phyloP scores from a whole-genome alignment of 2,113 vertebrate species.

The Scatophagus argus region DNA sequence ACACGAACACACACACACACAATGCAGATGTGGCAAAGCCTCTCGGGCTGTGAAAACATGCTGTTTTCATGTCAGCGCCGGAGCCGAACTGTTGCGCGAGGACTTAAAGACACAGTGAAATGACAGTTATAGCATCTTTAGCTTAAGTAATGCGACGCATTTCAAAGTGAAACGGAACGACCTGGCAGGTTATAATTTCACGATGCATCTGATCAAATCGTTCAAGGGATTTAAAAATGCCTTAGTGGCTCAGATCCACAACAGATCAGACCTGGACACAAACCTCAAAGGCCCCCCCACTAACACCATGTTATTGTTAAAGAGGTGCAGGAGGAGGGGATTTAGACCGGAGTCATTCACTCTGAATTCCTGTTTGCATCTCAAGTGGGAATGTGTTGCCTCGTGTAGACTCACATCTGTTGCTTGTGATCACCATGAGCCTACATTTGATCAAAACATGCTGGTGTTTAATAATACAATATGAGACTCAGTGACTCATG shows the following conservation, averaged over 20 bases:
- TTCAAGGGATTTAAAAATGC: not conserved
- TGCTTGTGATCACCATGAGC: too few relatives aligned
- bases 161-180: not conserved
- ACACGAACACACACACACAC: slow-evolving; percentile 20
- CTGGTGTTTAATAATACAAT: too few relatives aligned
- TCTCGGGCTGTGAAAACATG: slow-evolving; percentile 24
- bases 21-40: slow-evolving; percentile 18
- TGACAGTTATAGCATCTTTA: slow-evolving; percentile 8
- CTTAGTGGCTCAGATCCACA: not conserved
- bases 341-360: not conserved
- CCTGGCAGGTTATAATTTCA: slow-evolving; percentile 20
- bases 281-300: not conserved
- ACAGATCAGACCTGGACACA: not conserved
- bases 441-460: too few relatives aligned
- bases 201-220: slow-evolving; percentile 1
- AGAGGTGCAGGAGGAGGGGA: not conserved
- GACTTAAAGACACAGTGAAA: slow-evolving; percentile 30
- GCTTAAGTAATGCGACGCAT: not conserved
- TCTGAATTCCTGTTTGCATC: not conserved
- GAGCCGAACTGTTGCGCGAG: slow-evolving; percentile 6
- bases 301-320: not conserved
- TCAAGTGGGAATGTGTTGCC: not conserved
- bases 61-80: slow-evolving; percentile 46
- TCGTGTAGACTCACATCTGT: too few relatives aligned
- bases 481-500: too few relatives aligned